phyloP scores from a whole-genome alignment of 2,888 invertebrate species.

The Acleris cristana region DNA sequence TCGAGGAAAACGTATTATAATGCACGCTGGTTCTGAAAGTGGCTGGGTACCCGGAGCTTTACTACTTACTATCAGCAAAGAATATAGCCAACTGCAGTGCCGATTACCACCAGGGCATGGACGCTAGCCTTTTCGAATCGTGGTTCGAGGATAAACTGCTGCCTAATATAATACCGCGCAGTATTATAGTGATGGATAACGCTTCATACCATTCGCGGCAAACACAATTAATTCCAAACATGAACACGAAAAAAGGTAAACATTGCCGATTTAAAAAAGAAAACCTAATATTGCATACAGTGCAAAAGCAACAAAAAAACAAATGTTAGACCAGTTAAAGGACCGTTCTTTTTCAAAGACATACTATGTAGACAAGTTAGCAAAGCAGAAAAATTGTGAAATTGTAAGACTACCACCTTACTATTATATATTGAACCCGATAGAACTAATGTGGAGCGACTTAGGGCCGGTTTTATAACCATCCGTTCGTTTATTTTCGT shows the following conservation, averaged over 20 bases:
- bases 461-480: too few relatives aligned
- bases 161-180: not conserved
- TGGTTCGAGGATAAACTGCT: not conserved
- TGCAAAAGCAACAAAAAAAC: not conserved
- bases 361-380: not conserved
- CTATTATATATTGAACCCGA: not conserved
- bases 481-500: too few relatives aligned
- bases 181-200: not conserved
- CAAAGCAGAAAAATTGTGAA: not conserved
- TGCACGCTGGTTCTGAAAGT: too few relatives aligned
- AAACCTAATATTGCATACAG: not conserved
- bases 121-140: not conserved
- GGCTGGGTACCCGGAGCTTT: not conserved
- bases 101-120: not conserved
- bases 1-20: too few relatives aligned
- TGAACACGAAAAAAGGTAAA: not conserved
- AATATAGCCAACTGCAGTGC: not conserved
- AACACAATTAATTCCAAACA: not conserved
- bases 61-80: not conserved
- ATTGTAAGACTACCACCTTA: too few relatives aligned
- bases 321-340: not conserved
- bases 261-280: not conserved
- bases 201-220: slow-evolving; percentile 1
- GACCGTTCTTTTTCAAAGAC: not conserved
- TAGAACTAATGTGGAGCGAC: not conserved